Base-by-base conservation (phyloP, 1,140 invertebrate genomes). In the Leptinotarsa defecta region DNA sequence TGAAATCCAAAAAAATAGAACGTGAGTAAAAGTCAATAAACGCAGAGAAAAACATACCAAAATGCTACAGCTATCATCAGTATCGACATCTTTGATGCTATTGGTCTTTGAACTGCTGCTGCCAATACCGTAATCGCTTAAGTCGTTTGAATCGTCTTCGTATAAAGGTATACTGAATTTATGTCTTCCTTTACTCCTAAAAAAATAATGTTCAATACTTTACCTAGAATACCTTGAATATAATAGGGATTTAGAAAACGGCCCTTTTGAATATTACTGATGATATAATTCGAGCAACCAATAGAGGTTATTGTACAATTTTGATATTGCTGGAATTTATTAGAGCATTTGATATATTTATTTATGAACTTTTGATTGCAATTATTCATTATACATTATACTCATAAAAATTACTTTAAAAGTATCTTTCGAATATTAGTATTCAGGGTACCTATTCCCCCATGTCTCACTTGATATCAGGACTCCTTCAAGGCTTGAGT, bases 81-180 rank as follows among this genome's bases (percentile, higher is more conserved):
- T 83, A 74, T 82, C 81, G 52, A 84, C 85, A 79, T 86, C 86
- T 79, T 87, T 84, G 63, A 81, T 92, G 84, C 91, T 90, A 78
- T 92, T 93, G 81, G 90, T 90, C 78, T 90, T 91, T 78, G 91
- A 92, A 81, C 92, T 93, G 84, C 91, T 92, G 74, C 91, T 93
- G 72, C 92, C 92, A 79, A 95, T 92, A 49, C 94, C 93, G 80
- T 95, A 89, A 85, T 94, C 94, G 78, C 92, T 94, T 63, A 95
- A 87, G 86, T 95, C 94, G 81, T 94, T 94, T 20, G 90, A 89
- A 81, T 95, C 93, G 77, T 95, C 93, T 78, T 95, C 93, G 78
- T 90, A 88, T 74, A 85, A 79, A 13, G 83, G 92, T 82, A 89
- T 88, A 78, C 86, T 88, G 71, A 88, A 84, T 79, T 88, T 89